Percentiles rank a stretch among this genome's conserved stretches.
Evolutionary conservation across 1,140 invertebrate genomes (phyloP).

Genomic region (Eupeodes corollae): DNA sequence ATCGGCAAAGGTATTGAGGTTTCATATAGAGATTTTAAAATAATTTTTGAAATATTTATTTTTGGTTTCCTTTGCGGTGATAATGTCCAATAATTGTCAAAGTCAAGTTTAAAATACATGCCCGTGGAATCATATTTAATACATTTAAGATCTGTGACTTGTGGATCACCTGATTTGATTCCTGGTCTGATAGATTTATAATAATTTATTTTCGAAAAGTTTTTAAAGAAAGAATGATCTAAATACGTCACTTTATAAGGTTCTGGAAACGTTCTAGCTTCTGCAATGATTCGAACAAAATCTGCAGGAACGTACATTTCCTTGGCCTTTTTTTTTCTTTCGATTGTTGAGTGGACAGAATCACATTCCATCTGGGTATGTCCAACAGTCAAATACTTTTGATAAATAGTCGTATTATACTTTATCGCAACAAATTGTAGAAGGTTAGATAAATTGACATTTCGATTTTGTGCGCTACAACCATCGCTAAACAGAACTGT

Average conservation of each 20-base stretch:
- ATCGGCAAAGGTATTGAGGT: not conserved
- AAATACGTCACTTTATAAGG: conserved; percentile 11
- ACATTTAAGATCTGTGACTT: conserved; percentile 3
- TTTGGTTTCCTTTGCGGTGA: too few relatives aligned
- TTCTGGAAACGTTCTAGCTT: too few relatives aligned
- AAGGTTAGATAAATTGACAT: too few relatives aligned
- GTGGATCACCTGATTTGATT: conserved; percentile 8
- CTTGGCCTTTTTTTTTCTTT: conserved; percentile 19
- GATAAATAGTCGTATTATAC: too few relatives aligned
- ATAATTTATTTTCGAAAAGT: not conserved
- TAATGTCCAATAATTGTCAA: not conserved
- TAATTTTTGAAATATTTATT: not conserved
- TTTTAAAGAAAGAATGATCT: conserved; percentile 3
- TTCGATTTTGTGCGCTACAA: too few relatives aligned
- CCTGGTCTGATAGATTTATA: conserved; percentile 12
- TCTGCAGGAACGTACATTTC: too few relatives aligned
- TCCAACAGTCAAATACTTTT: too few relatives aligned
- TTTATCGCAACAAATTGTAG: too few relatives aligned
- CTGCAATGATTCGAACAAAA: too few relatives aligned
- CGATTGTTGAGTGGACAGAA: too few relatives aligned
- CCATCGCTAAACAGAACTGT: too few relatives aligned
- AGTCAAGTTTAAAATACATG: not conserved
- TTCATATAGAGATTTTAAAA: not conserved
- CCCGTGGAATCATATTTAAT: not conserved
- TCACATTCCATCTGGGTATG: conserved; percentile 38